Base-by-base conservation (phyloP, 1,140 invertebrate species). In the Battus philenor region DNA sequence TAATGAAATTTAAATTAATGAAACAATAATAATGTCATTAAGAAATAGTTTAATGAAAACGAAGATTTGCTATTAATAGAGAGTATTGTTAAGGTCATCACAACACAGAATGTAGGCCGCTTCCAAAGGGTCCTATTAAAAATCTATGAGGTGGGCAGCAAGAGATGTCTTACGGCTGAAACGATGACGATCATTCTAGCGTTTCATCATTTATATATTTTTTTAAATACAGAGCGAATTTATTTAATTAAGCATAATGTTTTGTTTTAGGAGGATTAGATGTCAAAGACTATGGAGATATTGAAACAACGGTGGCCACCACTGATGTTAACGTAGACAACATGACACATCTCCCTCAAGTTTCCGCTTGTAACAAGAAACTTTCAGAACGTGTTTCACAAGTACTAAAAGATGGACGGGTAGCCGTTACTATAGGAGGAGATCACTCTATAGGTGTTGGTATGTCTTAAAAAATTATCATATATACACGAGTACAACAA, bases 401-500 rank as follows among this genome's bases (percentile, higher is more conserved):
- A 53, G 84, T 94, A 10, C 70, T 95, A 1, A 75, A 67, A 32
- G 90, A 94, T 31, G 88, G 85, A 26, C 77, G 91, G 47, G 81
- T 90, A 38, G 91, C 89, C 36, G 71, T 95, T 10, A 92, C 91
- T 0, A 73, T 95, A 18, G 93, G 93, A 8, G 97, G 97, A 7
- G 96, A 98, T 77, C 97, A 98, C 85, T 94, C 94, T 43, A 91
- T 97, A 48, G 92, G 92, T 61, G 91, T 96, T 48, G 93, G 88
- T 89, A 69, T 69, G 83, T 38, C 18, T 39, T 16, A 18, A 2
- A 15, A n/a, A 32, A 17, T 20, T 10, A 18, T 9, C 13, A 9
- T 41, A 0, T 10, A 4, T 20, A 20, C n/a, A n/a, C n/a, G n/a
- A n/a, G n/a, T n/a, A n/a, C n/a, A n/a, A n/a, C n/a, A n/a, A n/a